phyloP scores from a whole-genome alignment of 2,888 invertebrate species.

The Cephus sareptanus region DNA sequence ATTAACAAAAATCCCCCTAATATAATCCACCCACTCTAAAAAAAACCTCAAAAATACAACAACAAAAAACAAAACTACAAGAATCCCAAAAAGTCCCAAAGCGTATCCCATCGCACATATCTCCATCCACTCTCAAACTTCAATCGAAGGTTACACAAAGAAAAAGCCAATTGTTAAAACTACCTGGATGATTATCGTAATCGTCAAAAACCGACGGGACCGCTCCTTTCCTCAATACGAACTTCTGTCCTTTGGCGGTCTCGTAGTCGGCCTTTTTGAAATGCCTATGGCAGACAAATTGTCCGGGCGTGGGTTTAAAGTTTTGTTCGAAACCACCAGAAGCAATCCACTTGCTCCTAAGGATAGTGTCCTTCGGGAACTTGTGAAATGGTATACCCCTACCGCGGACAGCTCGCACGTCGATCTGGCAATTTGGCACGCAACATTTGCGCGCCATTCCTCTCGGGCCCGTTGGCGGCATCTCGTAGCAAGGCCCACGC shows the following conservation, averaged over 20 bases:
- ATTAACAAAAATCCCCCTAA: not conserved
- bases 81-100: not conserved
- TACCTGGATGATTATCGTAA: conserved; percentile 58
- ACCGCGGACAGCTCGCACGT: conserved; percentile 73
- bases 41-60: not conserved
- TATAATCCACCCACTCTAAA: not conserved
- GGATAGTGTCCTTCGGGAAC: conserved; percentile 74
- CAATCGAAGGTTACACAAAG: not conserved
- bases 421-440: conserved; percentile 73
- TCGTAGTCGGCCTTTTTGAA: conserved; percentile 80
- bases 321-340: conserved; percentile 71
- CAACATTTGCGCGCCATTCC: conserved; percentile 76
- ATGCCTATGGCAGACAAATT: conserved; percentile 81
- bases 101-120: not conserved
- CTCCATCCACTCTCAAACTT: not conserved
- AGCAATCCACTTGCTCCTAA: conserved; percentile 74
- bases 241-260: conserved; percentile 76
- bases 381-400: conserved; percentile 81
- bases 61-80: not conserved
- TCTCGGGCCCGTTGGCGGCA: conserved; percentile 42
- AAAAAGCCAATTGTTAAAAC: conserved; percentile 1
- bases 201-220: conserved; percentile 78
- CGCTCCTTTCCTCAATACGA: conserved; percentile 77
- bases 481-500: conserved; percentile 38
- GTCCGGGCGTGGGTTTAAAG: conserved; percentile 70